Conservation (phyloP, 2,113 vertebrate genomes). For the Azemiops feae region DNA sequence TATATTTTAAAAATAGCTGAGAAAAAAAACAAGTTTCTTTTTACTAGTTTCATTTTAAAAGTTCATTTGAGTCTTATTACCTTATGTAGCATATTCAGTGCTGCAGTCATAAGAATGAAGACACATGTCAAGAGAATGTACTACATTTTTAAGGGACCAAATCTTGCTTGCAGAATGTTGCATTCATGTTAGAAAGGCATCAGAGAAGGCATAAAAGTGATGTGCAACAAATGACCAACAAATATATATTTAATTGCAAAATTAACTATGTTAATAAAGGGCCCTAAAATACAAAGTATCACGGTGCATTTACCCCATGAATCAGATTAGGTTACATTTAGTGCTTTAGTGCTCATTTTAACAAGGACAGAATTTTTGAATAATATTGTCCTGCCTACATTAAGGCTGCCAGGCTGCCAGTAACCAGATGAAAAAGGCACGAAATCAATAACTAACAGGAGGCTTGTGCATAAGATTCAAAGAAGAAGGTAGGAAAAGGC, state of each 20-base stretch:
- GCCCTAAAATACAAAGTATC: constrained; percentile 7
- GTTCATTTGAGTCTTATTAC: background rate
- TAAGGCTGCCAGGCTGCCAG: background rate
- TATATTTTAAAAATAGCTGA: background rate
- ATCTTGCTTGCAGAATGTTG: background rate
- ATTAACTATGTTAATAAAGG: background rate
- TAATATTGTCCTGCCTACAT: background rate
- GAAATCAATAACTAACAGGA: background rate
- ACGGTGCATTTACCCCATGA: constrained; percentile 17
- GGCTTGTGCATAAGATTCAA: background rate
- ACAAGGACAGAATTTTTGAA: constrained; percentile 30
- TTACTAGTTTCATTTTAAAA: background rate
- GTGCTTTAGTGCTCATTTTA: constrained; percentile 33
- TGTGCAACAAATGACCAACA: background rate
- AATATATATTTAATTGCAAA: background rate
- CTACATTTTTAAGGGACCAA: background rate
- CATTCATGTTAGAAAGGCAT: background rate
- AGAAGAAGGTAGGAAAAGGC: background rate
- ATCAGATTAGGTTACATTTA: constrained; percentile 19
- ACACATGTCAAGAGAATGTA: background rate
- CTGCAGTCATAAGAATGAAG: background rate
- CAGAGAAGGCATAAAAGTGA: background rate
- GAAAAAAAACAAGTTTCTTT: background rate
- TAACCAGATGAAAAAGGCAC: background rate
- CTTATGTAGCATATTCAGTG: background rate